Percentiles rank a stretch among this genome's conserved stretches.
phyloP scores from a whole-genome alignment of 2,888 invertebrate genomes.

The Eutolmus rufibarbis region DNA sequence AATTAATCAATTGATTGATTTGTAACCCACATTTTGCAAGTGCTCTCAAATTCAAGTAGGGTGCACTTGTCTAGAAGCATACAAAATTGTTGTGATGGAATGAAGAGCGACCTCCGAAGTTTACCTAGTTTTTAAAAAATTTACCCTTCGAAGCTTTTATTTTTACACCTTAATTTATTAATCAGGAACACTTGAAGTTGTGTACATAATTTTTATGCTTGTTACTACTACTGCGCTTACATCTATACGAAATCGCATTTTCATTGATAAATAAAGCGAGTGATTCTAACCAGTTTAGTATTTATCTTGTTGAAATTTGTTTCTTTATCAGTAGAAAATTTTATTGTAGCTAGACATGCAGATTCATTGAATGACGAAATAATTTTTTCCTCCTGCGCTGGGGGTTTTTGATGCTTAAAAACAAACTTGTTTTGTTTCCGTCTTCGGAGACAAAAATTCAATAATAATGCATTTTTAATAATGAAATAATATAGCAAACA shows the following conservation, averaged over 20 bases:
- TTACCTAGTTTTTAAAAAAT: not conserved
- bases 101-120: not conserved
- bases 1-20: not conserved
- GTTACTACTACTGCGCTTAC: not conserved
- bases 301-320: not conserved
- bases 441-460: not conserved
- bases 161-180: not conserved
- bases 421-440: not conserved
- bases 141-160: not conserved
- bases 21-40: not conserved
- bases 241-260: not conserved
- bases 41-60: not conserved
- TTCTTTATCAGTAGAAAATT: not conserved
- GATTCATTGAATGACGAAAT: not conserved
- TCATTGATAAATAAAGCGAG: not conserved
- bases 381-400: not conserved
- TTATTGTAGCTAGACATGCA: not conserved
- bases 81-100: not conserved
- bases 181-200: not conserved
- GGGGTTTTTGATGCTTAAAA: not conserved
- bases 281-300: not conserved
- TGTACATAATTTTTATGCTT: not conserved
- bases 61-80: not conserved
- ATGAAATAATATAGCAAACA: not conserved
- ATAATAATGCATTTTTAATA: not conserved